Base-by-base conservation (phyloP, 1,140 invertebrate species). In the Paracyclopina nana region DNA sequence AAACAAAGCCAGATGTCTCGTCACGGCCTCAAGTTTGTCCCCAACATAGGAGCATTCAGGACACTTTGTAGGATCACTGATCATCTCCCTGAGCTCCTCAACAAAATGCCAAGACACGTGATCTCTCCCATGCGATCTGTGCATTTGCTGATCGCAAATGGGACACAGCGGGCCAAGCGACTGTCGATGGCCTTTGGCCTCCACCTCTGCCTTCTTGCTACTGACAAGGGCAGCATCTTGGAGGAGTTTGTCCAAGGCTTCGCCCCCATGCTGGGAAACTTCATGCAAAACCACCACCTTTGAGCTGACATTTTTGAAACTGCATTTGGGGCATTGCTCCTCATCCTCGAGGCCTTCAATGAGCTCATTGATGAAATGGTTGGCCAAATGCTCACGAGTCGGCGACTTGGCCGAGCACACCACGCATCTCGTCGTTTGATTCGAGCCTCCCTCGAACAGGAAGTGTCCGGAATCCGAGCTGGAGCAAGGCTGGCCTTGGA, bases 101-200 rank as follows among this genome's bases (percentile, higher is more conserved):
- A 38, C 20, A 20, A 38, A 38, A 38, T 38, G 34, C 34, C 34
- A 38, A 4, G 34, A 38, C 34, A 38, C 34, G 20, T 38, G 34
- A 20, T 38, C 34, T 38, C 34, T n/a, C 3, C n/a, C 14, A 38
- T 38, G 34, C 20, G 14, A 16, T n/a, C n/a, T 38, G 20, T 38
- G 14, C 8, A 38, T 16, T 16, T n/a, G 34, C 34, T 38, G 34
- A n/a, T 38, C 34, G 20, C 34, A 38, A 5, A 38, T 20, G 34
- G 34, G 34, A 38, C 34, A 38, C 34, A 20, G 14, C n/a, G 34
- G 20, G 14, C 34, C 34, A n/a, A 38, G 20, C 34, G 34, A 38
- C n/a, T 16, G 14, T 20, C 20, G 14, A n/a, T 38, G 14, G n/a
- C n/a, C n/a, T 38, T 38, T 38, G 34, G 34, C 14, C 14, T n/a